Conservation (phyloP, 2,888 invertebrate genomes). For the Marronus borbonicus region DNA sequence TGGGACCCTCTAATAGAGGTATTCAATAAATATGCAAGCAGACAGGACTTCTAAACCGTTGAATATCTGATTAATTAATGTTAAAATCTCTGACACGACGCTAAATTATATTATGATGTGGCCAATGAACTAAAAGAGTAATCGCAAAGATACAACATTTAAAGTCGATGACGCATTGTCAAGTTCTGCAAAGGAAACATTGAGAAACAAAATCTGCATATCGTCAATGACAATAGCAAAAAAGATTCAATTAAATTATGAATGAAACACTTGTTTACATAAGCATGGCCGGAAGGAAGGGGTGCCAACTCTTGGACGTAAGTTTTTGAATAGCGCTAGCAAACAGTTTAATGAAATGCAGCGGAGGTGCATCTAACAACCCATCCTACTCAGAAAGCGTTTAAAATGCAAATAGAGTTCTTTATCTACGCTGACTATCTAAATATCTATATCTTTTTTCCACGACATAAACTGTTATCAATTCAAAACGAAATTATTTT, state of each 20-base stretch:
- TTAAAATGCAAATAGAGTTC: slow-evolving; percentile 57
- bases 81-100: slow-evolving; percentile 1
- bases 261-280: slow-evolving; percentile 55
- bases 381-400: slow-evolving; percentile 52
- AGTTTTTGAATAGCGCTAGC: slow-evolving; percentile 50
- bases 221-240: slow-evolving; percentile 30
- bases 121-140: too few relatives aligned
- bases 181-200: background rate
- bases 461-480: slow-evolving; percentile 52
- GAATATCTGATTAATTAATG: slow-evolving; percentile 14
- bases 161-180: background rate
- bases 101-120: background rate
- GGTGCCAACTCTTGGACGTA: slow-evolving; percentile 38
- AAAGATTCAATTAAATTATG: slow-evolving; percentile 56
- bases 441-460: slow-evolving; percentile 55
- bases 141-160: background rate
- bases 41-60: background rate
- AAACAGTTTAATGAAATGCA: slow-evolving; percentile 50
- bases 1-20: slow-evolving; percentile 36
- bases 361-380: slow-evolving; percentile 51
- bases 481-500: slow-evolving; percentile 48
- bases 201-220: slow-evolving; percentile 9
- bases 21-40: slow-evolving; percentile 36
- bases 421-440: slow-evolving; percentile 56
- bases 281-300: slow-evolving; percentile 40